Base-by-base conservation (phyloP, 2,113 vertebrate genomes). In the Nymphicus hollandicus region DNA sequence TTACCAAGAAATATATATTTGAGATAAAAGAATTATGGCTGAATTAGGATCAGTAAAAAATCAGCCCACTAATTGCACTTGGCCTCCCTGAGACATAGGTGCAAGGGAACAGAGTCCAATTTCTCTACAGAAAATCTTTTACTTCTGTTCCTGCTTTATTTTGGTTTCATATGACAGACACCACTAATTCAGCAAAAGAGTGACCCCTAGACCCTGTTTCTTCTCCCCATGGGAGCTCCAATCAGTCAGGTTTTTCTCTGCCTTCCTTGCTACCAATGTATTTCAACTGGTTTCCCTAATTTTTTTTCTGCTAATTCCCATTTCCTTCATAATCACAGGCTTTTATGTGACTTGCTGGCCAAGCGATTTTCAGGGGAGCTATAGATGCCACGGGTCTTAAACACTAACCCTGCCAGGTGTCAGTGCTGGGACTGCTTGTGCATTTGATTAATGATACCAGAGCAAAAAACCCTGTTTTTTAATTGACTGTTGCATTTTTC, bases 281-380 rank as follows among this genome's bases (percentile, higher is more conserved):
- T 98, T 98, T 97, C 96, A 97, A 98, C 97, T 81, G 97, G 94
- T 98, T 98, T 96, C 98, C 97, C 97, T 96, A 98, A 97, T 97
- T 98, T 98, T 98, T 91, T 99, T 99, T 98, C 98, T 99, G 98
- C 98, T 99, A 99, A 99, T 99, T 99, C 98, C 98, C 98, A 98
- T 99, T 99, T 99, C 98, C 98, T 99, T 98, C 97, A 98, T 98
- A 99, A 99, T 99, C 98, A 98, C 97, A 98, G 97, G 97, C 97
- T 98, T 99, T 98, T 98, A 98, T 98, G 98, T 98, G 98, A 98
- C 98, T 98, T 97, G 98, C 97, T 98, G 96, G 97, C 95, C 63
- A 97, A 96, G 96, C 33, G 11, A 66, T 95, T 97, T 97, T 94
- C 95, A 96, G 96, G 97, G 98, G 97, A 96, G 93, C 93, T 97